These are phyloP conservation scores for Hemicentrotus pulcherrimus DNA, from an alignment of 35 echinoderm and acorn worm genomes.

Conservation along the genomic window DNA sequence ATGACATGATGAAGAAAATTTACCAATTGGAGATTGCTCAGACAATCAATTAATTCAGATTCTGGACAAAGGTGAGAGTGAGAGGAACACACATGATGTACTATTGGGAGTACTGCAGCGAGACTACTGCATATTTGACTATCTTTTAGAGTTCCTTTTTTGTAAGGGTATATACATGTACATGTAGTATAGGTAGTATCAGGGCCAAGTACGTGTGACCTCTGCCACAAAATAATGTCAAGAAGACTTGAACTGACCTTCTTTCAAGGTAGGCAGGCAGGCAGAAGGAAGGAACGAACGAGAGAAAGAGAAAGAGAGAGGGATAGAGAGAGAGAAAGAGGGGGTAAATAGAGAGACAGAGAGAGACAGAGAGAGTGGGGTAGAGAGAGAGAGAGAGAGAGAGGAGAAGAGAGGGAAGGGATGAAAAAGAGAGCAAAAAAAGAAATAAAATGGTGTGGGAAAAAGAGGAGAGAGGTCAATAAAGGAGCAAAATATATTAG, in stretches of 20 bases:
- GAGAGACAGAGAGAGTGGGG: background rate
- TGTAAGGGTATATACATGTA: background rate
- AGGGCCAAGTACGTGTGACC: background rate
- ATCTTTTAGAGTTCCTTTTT: background rate
- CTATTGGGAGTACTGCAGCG: background rate
- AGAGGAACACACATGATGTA: background rate
- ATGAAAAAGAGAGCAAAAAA: background rate
- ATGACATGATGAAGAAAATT: no score
- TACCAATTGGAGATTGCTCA: background rate
- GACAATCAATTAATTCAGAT: background rate
- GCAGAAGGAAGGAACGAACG: background rate
- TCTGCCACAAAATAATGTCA: background rate
- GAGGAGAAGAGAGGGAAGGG: background rate
- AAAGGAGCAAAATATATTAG: background rate
- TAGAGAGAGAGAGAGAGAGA: background rate
- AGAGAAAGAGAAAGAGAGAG: background rate
- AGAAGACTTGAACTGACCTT: background rate
- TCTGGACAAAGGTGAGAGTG: background rate
- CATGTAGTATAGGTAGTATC: background rate
- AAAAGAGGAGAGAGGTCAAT: background rate
- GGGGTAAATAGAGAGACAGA: background rate
- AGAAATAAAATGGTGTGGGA: background rate
- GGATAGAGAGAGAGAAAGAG: background rate
- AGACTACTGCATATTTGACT: constrained; percentile 2
- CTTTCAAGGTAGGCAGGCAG: background rate